Base-by-base conservation (phyloP, 2,888 invertebrate species). In the Folsomia candida region DNA sequence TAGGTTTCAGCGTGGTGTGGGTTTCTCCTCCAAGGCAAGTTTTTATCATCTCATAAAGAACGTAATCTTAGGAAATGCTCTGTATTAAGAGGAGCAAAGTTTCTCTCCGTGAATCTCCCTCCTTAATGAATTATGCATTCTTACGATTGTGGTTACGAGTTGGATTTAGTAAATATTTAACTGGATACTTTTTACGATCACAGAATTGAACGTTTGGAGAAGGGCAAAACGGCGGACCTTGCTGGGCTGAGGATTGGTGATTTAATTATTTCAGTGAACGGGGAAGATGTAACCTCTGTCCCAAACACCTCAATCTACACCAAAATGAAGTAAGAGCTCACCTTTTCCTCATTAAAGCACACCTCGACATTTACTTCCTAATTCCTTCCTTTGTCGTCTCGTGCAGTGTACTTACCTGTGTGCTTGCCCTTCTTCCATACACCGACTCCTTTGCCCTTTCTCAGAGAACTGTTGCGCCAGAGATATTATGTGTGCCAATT, bases 181-280 rank as follows among this genome's bases (percentile, higher is more conserved):
- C 72, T 9, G 14, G 37, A 14, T 9, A 4, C 14, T 37, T 37
- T 37, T 37, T 70, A 70, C 64, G 47, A 58, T 57, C 73, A 14
- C 64, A 79, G 79, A 69, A 79, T 79, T 68, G 79, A 78, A 69
- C 77, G 79, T 29, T 69, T 79, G 62, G 78, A 79, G 73, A 76
- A 74, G 70, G 76, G 72, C 62, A 77, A 77, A 73, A 73, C 72
- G 57, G 79, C 78, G 37, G 78, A 78, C 71, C 22, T 71, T 26
- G 78, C 77, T 37, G 79, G 79, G 27, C 70, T 78, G 2, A 75
- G 73, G 65, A 77, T 77, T 64, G 79, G 78, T 26, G 79, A 79
- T 76, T 71, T 78, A 69, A 79, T 79, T 67, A 76, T 79, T 60
- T 78, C 78, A 58, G 79, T 79, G 61, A 78, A 78, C 72, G 79